A percentile compares a stretch with the other conserved stretches of the same genome.
These are phyloP conservation scores for Emydura subglobosa DNA, from an alignment of 2,113 vertebrate species.

Conservation along the genomic window DNA sequence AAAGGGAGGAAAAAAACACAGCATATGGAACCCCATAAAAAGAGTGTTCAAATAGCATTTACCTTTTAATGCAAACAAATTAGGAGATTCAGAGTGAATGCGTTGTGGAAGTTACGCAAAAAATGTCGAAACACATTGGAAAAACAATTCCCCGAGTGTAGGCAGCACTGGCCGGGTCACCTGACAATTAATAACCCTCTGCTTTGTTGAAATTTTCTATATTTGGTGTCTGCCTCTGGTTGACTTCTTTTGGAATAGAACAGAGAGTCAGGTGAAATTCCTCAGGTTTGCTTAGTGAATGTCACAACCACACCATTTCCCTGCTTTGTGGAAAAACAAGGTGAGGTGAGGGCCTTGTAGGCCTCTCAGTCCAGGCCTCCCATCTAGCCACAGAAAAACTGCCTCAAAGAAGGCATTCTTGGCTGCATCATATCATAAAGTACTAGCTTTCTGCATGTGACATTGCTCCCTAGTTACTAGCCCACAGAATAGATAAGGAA, in stretches of 20 bases:
- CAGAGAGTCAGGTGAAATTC: background rate
- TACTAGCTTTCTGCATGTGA: background rate
- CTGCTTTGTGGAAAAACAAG: background rate
- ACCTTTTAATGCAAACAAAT: background rate
- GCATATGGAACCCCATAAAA: background rate
- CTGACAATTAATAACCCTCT: background rate
- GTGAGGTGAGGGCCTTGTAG: background rate
- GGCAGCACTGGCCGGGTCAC: background rate
- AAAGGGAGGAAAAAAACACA: background rate
- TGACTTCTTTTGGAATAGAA: background rate
- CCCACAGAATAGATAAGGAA: background rate
- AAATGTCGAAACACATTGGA: background rate
- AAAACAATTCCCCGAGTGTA: background rate
- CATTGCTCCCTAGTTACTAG: background rate
- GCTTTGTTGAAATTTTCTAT: conserved; percentile 9
- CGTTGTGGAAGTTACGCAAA: background rate
- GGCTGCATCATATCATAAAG: background rate
- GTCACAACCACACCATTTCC: background rate
- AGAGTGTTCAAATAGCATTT: background rate
- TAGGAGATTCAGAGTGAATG: background rate
- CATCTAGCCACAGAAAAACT: background rate
- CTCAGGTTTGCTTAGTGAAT: conserved; percentile 15
- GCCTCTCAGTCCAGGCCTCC: background rate
- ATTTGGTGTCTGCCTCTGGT: background rate
- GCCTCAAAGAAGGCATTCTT: background rate